Evolutionary conservation across 2,797 vertebrate genomes (phyloP).

Genomic region (Lacerta agilis): DNA sequence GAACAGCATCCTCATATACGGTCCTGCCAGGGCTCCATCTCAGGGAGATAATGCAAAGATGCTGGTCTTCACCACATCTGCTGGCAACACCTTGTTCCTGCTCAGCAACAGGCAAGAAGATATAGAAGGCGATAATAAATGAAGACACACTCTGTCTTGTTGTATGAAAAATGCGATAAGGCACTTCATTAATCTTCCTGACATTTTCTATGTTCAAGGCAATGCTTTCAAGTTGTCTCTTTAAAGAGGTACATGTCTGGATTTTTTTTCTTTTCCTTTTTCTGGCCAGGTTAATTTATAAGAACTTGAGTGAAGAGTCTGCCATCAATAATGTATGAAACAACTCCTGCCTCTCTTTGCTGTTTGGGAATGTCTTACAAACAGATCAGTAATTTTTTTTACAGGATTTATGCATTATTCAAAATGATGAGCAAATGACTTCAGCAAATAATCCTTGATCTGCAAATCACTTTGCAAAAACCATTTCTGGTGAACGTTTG

Average conservation of each 20-base stretch:
- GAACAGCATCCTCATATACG: neutral
- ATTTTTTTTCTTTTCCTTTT: neutral
- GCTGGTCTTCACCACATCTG: neutral
- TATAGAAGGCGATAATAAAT: slow-evolving; percentile 29
- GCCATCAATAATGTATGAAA: neutral
- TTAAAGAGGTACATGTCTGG: neutral
- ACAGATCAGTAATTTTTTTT: neutral
- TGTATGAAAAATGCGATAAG: slow-evolving; percentile 33
- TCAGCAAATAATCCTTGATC: slow-evolving; percentile 37
- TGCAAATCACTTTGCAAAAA: slow-evolving; percentile 44
- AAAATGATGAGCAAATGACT: slow-evolving; percentile 44
- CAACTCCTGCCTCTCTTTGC: slow-evolving; percentile 4
- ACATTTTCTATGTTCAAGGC: slow-evolving; percentile 17
- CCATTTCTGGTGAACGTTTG: slow-evolving; percentile 42
- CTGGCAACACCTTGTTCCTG: neutral
- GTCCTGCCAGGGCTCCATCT: neutral
- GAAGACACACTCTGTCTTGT: slow-evolving; percentile 32
- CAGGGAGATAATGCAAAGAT: neutral
- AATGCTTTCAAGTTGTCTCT: slow-evolving; percentile 35
- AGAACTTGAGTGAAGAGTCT: slow-evolving; percentile 9
- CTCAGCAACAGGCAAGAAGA: slow-evolving; percentile 4
- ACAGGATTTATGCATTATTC: slow-evolving; percentile 51
- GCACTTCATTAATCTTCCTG: slow-evolving; percentile 45
- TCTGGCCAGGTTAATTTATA: neutral
- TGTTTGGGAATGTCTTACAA: slow-evolving; percentile 12